Conservation (phyloP, 2,888 invertebrate species). For the Drosophila putrida region DNA sequence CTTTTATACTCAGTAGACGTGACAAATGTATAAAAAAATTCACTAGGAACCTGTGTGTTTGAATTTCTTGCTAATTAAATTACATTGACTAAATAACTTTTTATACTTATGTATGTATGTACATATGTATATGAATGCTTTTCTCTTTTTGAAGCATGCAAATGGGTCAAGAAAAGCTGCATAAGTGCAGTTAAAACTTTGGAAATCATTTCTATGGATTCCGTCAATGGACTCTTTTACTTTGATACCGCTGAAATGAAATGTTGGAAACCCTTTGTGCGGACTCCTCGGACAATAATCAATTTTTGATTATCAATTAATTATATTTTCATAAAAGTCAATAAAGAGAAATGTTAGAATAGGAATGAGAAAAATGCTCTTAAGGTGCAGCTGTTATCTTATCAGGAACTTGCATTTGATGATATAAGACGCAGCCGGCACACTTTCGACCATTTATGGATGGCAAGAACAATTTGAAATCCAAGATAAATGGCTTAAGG, state of each 20-base stretch:
- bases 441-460: constrained; percentile 45
- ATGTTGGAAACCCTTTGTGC: background rate
- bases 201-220: constrained; percentile 45
- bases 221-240: background rate
- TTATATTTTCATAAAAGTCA: constrained; percentile 62
- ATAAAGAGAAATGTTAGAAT: constrained; percentile 27
- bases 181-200: constrained; percentile 34
- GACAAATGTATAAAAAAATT: too few relatives aligned
- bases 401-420: constrained; percentile 57
- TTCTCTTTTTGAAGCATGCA: background rate
- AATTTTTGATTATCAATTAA: constrained; percentile 74
- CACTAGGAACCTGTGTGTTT: too few relatives aligned
- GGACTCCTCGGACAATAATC: constrained; percentile 42
- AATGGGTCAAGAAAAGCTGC: constrained; percentile 47
- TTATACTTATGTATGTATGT: too few relatives aligned
- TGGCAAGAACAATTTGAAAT: constrained; percentile 1
- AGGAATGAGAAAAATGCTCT: background rate
- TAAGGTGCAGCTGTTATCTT: constrained; percentile 50
- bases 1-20: too few relatives aligned
- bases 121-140: background rate
- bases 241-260: constrained; percentile 12
- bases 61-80: background rate
- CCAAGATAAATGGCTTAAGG: constrained; percentile 23
- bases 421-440: constrained; percentile 65
- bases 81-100: background rate